phyloP scores from a whole-genome alignment of 2,888 invertebrate species.

The Stenichneumon culpator region DNA sequence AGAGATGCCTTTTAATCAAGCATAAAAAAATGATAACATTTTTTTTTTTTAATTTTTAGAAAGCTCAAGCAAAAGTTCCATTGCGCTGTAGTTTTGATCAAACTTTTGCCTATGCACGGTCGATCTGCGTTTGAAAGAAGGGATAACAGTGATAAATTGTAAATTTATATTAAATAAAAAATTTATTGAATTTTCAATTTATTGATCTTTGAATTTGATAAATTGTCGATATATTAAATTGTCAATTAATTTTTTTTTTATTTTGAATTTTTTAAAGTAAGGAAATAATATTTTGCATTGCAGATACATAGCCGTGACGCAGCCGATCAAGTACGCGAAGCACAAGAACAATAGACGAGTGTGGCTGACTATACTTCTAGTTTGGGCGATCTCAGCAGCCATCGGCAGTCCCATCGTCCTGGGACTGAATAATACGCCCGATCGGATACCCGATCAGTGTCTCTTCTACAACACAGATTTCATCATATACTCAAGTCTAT shows the following conservation, averaged over 20 bases:
- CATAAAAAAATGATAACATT: not conserved
- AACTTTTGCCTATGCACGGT: not conserved
- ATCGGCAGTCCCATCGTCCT: slow-evolving; percentile 98
- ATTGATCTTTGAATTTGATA: too few relatives aligned
- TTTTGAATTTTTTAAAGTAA: not conserved
- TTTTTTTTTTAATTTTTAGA: too few relatives aligned
- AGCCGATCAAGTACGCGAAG: slow-evolving; percentile 99
- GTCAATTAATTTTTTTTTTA: not conserved
- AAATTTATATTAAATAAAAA: too few relatives aligned
- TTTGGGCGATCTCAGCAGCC: slow-evolving; percentile 97
- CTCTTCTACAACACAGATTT: slow-evolving; percentile 99
- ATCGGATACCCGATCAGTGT: slow-evolving; percentile 94
- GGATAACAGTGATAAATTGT: too few relatives aligned
- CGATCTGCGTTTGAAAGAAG: not conserved
- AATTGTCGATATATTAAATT: not conserved
- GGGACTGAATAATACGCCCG: slow-evolving; percentile 97
- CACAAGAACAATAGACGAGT: slow-evolving; percentile 98
- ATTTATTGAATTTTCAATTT: too few relatives aligned
- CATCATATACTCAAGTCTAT: slow-evolving; percentile 98
- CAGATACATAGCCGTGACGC: slow-evolving; percentile 99
- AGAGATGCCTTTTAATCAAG: not conserved
- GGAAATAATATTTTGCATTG: slow-evolving; percentile 78
- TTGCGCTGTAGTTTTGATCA: not conserved
- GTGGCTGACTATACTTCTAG: slow-evolving; percentile 96
- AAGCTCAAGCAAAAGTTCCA: too few relatives aligned